Percentiles rank a stretch among this genome's conserved stretches.
Evolutionary conservation across 1,140 invertebrate species (phyloP).

Genomic region (Calycopis cecrops): DNA sequence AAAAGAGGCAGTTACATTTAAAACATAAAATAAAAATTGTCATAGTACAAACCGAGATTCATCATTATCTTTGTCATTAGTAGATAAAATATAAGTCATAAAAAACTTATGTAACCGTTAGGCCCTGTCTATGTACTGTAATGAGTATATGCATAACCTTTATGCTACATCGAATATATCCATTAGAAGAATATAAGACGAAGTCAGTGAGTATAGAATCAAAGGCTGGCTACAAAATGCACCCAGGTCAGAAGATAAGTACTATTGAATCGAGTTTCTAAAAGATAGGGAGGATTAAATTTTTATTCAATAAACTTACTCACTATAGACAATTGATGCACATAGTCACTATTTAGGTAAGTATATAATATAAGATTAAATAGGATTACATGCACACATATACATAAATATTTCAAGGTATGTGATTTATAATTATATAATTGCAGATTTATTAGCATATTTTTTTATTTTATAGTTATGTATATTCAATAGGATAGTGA

Average conservation of each 20-base stretch:
- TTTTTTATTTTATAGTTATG: not conserved
- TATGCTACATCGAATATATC: constrained; percentile 1
- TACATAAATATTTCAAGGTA: constrained; percentile 16
- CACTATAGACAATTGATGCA: constrained; percentile 27
- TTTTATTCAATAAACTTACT: constrained; percentile 53
- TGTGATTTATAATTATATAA: constrained; percentile 6
- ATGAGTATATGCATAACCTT: constrained; percentile 18
- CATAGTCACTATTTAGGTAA: constrained; percentile 20
- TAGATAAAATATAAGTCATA: too few species aligned
- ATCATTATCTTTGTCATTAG: not conserved
- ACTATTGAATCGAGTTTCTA: constrained; percentile 18
- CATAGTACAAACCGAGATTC: constrained; percentile 1
- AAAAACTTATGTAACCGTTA: not conserved
- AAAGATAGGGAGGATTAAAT: constrained; percentile 45
- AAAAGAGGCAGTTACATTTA: not conserved
- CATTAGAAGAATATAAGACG: not conserved
- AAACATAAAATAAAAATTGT: not conserved
- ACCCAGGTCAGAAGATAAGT: constrained; percentile 7
- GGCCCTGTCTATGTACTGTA: constrained; percentile 8
- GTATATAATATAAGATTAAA: constrained; percentile 19
- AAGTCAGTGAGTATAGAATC: not conserved
- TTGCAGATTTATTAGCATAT: too few species aligned
- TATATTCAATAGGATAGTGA: constrained; percentile 5
- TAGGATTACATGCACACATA: constrained; percentile 19
- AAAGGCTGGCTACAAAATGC: not conserved